Conservation (phyloP, 2,888 invertebrate species). For the Dicyrtomina minuta region DNA sequence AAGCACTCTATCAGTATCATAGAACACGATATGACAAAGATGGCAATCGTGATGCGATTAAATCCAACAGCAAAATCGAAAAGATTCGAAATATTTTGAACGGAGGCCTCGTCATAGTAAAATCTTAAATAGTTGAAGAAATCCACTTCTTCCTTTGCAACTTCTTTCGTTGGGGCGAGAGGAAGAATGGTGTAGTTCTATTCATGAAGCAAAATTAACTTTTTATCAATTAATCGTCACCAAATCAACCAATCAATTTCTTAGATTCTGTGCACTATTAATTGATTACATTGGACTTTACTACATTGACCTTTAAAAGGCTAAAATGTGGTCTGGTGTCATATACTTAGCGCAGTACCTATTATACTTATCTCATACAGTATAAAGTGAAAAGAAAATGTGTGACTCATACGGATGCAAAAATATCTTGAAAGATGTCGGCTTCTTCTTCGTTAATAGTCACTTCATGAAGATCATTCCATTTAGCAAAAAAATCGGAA, state of each 20-base stretch:
- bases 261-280: no score
- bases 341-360: no score
- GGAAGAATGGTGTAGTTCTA: slow-evolving; percentile 16
- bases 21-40: background rate
- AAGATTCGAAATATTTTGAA: background rate
- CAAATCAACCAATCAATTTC: no score
- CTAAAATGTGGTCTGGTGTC: no score
- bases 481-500: background rate
- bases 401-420: background rate
- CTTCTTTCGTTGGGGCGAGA: slow-evolving; percentile 8
- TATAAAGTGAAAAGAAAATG: background rate
- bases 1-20: background rate
- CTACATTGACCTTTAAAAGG: no score
- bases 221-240: background rate
- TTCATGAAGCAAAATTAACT: background rate
- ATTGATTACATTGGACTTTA: no score
- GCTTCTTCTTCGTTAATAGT: no score
- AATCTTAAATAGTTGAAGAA: slow-evolving; percentile 12
- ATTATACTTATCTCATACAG: no score
- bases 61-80: slow-evolving; percentile 15
- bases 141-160: background rate
- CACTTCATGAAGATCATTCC: background rate
- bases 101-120: background rate
- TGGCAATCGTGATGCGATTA: background rate
- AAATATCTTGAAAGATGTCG: slow-evolving; percentile 3